A percentile compares a stretch with the other conserved stretches of the same genome.
Evolutionary conservation across 1,140 invertebrate genomes (phyloP).

Genomic region (Eurytemora carolleeae): DNA sequence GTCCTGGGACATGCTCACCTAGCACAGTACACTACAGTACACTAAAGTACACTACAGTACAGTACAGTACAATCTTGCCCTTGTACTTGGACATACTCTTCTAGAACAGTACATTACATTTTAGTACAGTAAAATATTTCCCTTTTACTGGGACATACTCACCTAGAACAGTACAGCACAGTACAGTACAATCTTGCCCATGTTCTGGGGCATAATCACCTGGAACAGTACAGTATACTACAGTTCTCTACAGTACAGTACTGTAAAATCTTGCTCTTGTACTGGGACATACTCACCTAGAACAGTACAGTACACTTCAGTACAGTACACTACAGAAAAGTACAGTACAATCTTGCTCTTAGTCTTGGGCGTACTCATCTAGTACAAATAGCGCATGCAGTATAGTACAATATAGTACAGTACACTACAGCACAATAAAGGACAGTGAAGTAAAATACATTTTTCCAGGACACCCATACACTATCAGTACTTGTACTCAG

Average conservation of each 20-base stretch:
- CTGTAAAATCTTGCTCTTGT: conserved; percentile 25
- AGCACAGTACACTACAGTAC: conserved; percentile 13
- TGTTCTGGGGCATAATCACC: conserved; percentile 22
- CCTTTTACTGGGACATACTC: conserved; percentile 22
- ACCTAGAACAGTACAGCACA: conserved; percentile 20
- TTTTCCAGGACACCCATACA: too few species aligned
- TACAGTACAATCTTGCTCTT: conserved; percentile 26
- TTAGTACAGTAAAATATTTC: conserved; percentile 26
- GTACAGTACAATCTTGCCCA: conserved; percentile 26
- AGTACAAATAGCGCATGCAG: too few species aligned
- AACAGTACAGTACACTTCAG: conserved; percentile 22
- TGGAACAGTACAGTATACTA: conserved; percentile 19
- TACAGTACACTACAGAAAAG: too few species aligned
- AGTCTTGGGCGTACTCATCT: conserved; percentile 22
- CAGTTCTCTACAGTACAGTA: conserved; percentile 25
- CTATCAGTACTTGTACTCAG: conserved; percentile 24
- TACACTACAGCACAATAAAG: conserved; percentile 25
- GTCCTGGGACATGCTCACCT: conserved; percentile 22
- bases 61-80: conserved; percentile 26
- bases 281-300: conserved; percentile 22
- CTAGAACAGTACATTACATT: conserved; percentile 21
- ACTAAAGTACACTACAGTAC: conserved; percentile 26
- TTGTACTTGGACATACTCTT: conserved; percentile 23
- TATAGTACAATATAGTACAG: conserved; percentile 21
- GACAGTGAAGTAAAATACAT: conserved; percentile 26